These are phyloP conservation scores for Hippolais icterina DNA, from an alignment of 2,113 vertebrate genomes.

Conservation along the genomic window DNA sequence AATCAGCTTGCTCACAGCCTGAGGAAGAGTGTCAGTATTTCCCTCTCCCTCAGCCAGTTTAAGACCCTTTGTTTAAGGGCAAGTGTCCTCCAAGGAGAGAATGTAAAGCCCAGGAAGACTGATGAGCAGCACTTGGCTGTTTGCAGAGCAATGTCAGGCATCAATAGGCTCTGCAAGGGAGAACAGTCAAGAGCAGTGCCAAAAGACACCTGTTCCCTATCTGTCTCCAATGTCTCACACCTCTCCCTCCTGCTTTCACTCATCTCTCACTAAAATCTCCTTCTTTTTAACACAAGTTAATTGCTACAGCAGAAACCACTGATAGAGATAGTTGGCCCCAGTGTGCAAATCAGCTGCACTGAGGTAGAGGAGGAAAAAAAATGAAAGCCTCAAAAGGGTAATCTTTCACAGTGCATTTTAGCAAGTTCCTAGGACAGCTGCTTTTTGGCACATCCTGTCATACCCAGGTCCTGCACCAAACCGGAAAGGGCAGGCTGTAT, in stretches of 20 bases:
- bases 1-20: neutral
- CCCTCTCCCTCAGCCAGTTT: neutral
- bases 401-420: neutral
- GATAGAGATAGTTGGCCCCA: neutral
- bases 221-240: neutral
- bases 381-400: neutral
- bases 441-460: neutral
- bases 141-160: neutral
- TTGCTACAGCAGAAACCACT: neutral
- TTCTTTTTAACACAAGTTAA: neutral
- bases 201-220: neutral
- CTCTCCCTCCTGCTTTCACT: neutral
- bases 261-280: neutral
- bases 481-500: neutral
- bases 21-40: neutral
- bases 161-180: neutral
- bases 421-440: neutral
- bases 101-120: neutral
- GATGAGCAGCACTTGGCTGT: neutral
- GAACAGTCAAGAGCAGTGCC: neutral
- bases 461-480: neutral
- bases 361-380: neutral
- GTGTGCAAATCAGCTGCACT: neutral
- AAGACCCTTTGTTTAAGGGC: slow-evolving; percentile 12
- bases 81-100: neutral